Evolutionary conservation across 2,888 invertebrate genomes (phyloP), one percentile per base, ranked within the genome.

Genomic region (Crepidodera aurea): DNA sequence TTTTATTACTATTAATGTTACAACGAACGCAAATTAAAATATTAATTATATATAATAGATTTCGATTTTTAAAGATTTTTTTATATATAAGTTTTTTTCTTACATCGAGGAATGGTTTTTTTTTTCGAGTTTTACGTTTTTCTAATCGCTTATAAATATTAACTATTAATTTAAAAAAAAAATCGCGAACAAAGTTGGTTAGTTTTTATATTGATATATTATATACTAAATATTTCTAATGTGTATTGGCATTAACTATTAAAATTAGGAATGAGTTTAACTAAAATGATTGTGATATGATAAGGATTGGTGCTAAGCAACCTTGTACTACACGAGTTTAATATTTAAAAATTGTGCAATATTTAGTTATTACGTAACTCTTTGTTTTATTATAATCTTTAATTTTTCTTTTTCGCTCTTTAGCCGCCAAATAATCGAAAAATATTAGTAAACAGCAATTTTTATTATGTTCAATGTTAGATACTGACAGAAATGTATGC

Each of bases 281-380:
- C 62, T 64, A 67, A 67, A 69, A 79, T 75, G 79, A 80, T 77
- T 81, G 81, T 81, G 81, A 81, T 81, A 81, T 81, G 80, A 79
- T 79, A 81, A 76, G 79, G 77, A 77, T 78, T 80, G 81, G 81
- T 81, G 81, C 81, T 81, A 71, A 71, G 71, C 79, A 78, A 79
- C 79, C 78, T 79, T 75, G 71, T 75, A 73, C 64, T 71, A 69
- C 70, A 69, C 70, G 73, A 75, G 64, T 67, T 66, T 59, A 60
- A 57, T 62, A 46, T 61, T 29, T 29, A 62, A 69, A n/a, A 70
- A 64, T 68, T 77, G 80, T 81, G 81, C 81, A 81, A 81, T 81
- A 81, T 78, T 80, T 79, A 79, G 78, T 77, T 78, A 65, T 76
- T 73, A 77, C 65, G 67, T 62, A 60, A 66, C 65, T 71, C 67